phyloP scores from a whole-genome alignment of 2,888 invertebrate genomes.

The Dyspetes luteomarginatus region DNA sequence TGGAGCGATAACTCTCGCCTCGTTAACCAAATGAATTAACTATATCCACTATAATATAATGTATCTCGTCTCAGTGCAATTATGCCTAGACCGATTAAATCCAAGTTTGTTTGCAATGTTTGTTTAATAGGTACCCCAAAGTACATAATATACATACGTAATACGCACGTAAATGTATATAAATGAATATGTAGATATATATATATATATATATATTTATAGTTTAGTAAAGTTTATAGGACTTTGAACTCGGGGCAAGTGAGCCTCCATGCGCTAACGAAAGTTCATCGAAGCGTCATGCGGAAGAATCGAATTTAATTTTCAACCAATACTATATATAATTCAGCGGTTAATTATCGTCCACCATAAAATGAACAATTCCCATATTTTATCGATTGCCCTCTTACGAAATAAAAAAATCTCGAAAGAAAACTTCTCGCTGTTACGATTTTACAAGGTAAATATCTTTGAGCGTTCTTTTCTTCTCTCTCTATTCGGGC shows the following conservation, averaged over 20 bases:
- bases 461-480: conserved; percentile 52
- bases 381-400: neutral
- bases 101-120: conserved; percentile 53
- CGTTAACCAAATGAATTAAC: conserved; percentile 57
- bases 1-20: conserved; percentile 60
- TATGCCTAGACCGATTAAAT: conserved; percentile 55
- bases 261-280: neutral
- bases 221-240: conserved; percentile 37
- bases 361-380: conserved; percentile 3
- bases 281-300: conserved; percentile 23
- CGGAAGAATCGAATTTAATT: conserved; percentile 42
- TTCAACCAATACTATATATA: neutral
- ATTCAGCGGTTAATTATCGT: conserved; percentile 25
- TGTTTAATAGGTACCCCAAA: conserved; percentile 23
- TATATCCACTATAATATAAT: conserved; percentile 18
- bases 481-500: neutral
- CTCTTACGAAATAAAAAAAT: neutral
- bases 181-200: neutral
- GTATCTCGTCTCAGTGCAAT: conserved; percentile 32
- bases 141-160: neutral
- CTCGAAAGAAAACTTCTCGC: conserved; percentile 21
- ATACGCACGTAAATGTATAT: neutral
- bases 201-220: neutral
- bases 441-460: conserved; percentile 7
- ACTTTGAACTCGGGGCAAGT: neutral